Evolutionary conservation across 2,113 vertebrate genomes (phyloP), one percentile per base, ranked within the genome.

Genomic region (Sebastes fasciatus): DNA sequence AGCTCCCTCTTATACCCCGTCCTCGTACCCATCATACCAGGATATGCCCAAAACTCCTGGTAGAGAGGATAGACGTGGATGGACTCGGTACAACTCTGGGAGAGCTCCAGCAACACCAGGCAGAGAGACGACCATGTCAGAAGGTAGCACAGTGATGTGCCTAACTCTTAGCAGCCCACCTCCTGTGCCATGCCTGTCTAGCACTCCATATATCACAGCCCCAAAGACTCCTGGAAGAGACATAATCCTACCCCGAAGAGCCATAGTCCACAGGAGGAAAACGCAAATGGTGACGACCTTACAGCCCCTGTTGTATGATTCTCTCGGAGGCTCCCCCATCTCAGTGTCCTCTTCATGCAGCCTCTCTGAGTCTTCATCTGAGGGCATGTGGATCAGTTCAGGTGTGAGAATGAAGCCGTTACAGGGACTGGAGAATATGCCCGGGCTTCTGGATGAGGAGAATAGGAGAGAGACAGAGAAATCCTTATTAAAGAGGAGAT

Each of bases 211-310:
- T 1, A 86, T 93, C 63, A 95, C 95, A 64, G 94, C 98, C 77
- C 98, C 98, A n/a, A 96, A 97, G 89, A 99, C 98, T 54, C 98
- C 98, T 8, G 98, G 98, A 78, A 96, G 98, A 93, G 97, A 99
- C 94, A 97, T 97, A 86, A 85, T 96, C 95, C 92, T 96, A 86
- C 0, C 95, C 90, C 73, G 17, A 51, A 87, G 85, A 86, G 55
- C 65, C 21, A 14, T 78, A 3, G 46, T 90, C 73, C 83, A 89
- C 76, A 84, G 67, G 74, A 88, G 83, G 77, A 92, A 81, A 76
- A 86, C 58, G 1, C 54, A 48, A 11, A 70, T 2, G 2, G 40
- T 21, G 21, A 58, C 23, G 2, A 48, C 13, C 16, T 76, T 70
- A 21, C 52, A 74, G 9, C 42, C 81, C 11, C 12, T 55, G 6